Percentiles rank a stretch among this genome's conserved stretches.
These are phyloP conservation scores for Sinocyclocheilus grahami DNA, from an alignment of 2,113 vertebrate species.

Conservation along the genomic window DNA sequence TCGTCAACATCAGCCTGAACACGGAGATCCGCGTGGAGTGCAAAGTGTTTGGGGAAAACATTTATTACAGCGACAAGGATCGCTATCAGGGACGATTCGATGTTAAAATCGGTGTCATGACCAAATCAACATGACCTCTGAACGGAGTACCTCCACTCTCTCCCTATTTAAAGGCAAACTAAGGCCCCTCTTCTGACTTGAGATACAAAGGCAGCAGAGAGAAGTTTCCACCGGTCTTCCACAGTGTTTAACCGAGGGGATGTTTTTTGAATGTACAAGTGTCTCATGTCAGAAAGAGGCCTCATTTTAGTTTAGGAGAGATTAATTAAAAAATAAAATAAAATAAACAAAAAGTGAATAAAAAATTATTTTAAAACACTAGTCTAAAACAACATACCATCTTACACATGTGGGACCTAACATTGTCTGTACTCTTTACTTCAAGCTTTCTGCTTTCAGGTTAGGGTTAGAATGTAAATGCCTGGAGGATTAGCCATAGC, in stretches of 20 bases:
- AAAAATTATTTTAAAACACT: constrained; percentile 74
- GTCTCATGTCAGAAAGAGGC: constrained; percentile 49
- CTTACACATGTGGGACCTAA: constrained; percentile 83
- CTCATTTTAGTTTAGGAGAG: constrained; percentile 50
- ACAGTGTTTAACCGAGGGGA: constrained; percentile 31
- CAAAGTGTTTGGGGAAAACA: constrained; percentile 88
- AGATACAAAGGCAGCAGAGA: constrained; percentile 40
- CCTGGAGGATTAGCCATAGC: constrained; percentile 88
- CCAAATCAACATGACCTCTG: constrained; percentile 71
- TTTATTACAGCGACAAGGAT: constrained; percentile 92
- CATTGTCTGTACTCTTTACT: constrained; percentile 88
- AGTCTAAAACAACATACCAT: constrained; percentile 86
- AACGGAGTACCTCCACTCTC: constrained; percentile 57
- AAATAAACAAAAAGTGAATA: constrained; percentile 40
- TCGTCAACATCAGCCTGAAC: constrained; percentile 83
- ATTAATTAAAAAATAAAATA: constrained; percentile 63
- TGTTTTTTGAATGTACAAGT: constrained; percentile 41
- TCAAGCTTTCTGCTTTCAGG: constrained; percentile 89
- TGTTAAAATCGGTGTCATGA: constrained; percentile 78
- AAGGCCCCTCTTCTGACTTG: constrained; percentile 49
- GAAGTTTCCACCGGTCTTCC: constrained; percentile 41
- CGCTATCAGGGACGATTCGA: constrained; percentile 98
- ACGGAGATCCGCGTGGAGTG: constrained; percentile 89
- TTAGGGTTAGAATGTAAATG: constrained; percentile 92
- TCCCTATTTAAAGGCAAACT: constrained; percentile 28